These are phyloP conservation scores for Muraenolepis orangiensis DNA, from an alignment of 2,797 vertebrate species.

Conservation along the genomic window DNA sequence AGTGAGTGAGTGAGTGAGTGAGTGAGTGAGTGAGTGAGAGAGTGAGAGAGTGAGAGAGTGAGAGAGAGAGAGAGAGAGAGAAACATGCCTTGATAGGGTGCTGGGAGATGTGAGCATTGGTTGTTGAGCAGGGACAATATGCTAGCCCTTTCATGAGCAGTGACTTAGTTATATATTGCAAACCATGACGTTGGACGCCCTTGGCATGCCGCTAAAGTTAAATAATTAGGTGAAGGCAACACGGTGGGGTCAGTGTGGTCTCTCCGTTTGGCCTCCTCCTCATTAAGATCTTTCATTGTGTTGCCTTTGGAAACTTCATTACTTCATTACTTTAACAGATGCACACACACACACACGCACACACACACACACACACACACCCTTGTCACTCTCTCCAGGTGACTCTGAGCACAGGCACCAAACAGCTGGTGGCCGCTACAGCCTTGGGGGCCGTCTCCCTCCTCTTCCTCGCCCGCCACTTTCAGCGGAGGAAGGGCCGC, in stretches of 20 bases:
- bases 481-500: constrained; percentile 87
- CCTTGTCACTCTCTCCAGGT: constrained; percentile 69
- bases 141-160: not conserved
- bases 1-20: constrained; percentile 14
- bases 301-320: not conserved
- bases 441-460: constrained; percentile 85
- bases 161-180: not conserved
- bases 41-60: not conserved
- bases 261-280: not conserved
- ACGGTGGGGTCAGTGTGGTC: too few relatives aligned
- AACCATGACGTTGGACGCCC: not conserved
- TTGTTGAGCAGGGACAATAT: not conserved
- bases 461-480: constrained; percentile 87
- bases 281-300: not conserved
- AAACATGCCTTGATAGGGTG: too few relatives aligned
- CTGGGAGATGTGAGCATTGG: not conserved
- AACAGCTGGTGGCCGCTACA: constrained; percentile 84
- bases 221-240: not conserved
- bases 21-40: not conserved
- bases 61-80: too few relatives aligned
- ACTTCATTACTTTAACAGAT: not conserved
- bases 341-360: not conserved
- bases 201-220: not conserved
- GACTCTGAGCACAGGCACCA: constrained; percentile 80
- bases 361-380: not conserved